phyloP scores from a whole-genome alignment of 2,113 vertebrate species.

The Xiphorhynchus elegans region DNA sequence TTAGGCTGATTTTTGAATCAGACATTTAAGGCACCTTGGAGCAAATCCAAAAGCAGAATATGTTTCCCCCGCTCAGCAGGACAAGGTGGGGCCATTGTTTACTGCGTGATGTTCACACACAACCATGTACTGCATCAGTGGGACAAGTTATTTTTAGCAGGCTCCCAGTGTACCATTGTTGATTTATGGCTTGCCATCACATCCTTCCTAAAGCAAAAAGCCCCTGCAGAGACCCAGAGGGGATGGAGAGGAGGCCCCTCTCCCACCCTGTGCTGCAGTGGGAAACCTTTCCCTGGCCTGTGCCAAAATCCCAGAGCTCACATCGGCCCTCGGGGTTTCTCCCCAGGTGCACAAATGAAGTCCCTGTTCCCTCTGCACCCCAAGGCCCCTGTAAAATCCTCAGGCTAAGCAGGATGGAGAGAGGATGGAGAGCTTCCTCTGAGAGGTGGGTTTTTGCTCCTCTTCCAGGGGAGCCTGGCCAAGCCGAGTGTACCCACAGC shows the following conservation, averaged over 20 bases:
- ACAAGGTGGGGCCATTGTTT: background rate
- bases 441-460: background rate
- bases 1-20: background rate
- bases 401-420: background rate
- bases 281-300: background rate
- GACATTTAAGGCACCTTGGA: background rate
- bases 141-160: slow-evolving; percentile 55
- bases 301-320: background rate
- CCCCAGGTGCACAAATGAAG: background rate
- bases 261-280: background rate
- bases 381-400: background rate
- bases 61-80: background rate
- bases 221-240: background rate
- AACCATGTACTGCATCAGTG: background rate
- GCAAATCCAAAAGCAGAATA: background rate
- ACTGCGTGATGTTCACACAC: background rate
- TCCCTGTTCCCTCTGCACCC: background rate
- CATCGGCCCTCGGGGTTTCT: background rate
- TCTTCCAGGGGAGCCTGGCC: slow-evolving; percentile 66
- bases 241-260: background rate
- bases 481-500: background rate
- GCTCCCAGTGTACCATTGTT: background rate
- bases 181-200: slow-evolving; percentile 49
- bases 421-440: background rate
- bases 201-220: slow-evolving; percentile 6